Evolutionary conservation across 2,888 invertebrate species (phyloP).

Genomic region (Zhengitettix transpicula): DNA sequence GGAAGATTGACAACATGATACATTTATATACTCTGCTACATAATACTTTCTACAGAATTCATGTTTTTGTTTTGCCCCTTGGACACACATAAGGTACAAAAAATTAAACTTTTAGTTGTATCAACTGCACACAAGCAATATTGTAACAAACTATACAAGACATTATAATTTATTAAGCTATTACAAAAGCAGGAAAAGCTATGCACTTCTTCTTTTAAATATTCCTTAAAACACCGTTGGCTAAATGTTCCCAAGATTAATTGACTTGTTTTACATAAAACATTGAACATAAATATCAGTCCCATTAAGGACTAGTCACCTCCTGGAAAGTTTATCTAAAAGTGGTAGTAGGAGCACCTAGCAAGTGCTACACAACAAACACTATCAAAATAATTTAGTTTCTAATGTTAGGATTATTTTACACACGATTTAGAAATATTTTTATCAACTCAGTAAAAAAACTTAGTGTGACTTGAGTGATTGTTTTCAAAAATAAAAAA

Average conservation of each 20-base stretch:
- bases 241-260: constrained; percentile 67
- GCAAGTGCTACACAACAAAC: no score
- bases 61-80: no score
- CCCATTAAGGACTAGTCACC: constrained; percentile 34
- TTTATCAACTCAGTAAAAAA: no score
- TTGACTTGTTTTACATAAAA: constrained; percentile 34
- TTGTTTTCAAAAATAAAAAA: neutral
- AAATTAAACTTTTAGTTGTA: constrained; percentile 3
- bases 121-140: constrained; percentile 9
- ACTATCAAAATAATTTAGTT: no score
- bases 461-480: no score
- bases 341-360: no score
- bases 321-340: no score
- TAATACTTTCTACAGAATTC: no score
- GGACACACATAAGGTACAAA: neutral
- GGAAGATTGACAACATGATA: no score
- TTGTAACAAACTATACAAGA: constrained; percentile 12
- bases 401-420: no score
- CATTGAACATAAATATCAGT: neutral
- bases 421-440: no score
- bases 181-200: constrained; percentile 14
- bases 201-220: constrained; percentile 5
- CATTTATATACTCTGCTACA: no score
- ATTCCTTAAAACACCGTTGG: constrained; percentile 21
- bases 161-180: constrained; percentile 6